Percentiles rank a stretch among this genome's conserved stretches.
Evolutionary conservation across 1,140 invertebrate genomes (phyloP).

Genomic region (Trypoxylus dichotomus): DNA sequence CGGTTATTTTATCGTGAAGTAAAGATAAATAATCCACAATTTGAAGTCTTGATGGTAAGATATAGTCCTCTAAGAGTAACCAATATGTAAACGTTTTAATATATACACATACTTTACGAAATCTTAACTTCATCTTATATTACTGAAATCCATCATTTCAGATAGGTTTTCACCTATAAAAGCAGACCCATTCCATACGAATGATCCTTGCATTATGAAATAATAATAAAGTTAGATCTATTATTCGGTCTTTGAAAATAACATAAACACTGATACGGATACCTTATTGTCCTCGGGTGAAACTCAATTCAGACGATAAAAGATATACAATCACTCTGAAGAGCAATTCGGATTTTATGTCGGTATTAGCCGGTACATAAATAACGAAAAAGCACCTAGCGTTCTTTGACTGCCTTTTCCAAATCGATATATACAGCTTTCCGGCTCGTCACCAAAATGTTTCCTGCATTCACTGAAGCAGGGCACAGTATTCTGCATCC

Average conservation of each 20-base stretch:
- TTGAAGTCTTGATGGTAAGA: too few species aligned
- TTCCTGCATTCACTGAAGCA: too few species aligned
- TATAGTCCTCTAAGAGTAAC: too few species aligned
- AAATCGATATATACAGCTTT: not conserved
- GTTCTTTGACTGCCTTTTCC: not conserved
- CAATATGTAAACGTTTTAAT: too few species aligned
- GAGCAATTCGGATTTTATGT: not conserved
- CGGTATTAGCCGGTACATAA: not conserved
- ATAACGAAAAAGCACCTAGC: not conserved
- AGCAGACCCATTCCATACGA: too few species aligned
- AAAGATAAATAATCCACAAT: too few species aligned
- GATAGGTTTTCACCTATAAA: too few species aligned
- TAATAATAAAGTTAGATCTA: not conserved
- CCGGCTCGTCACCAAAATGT: too few species aligned
- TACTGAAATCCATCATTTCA: not conserved
- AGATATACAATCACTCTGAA: not conserved
- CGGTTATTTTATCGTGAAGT: too few species aligned
- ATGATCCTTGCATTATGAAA: too few species aligned
- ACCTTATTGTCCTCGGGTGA: not conserved
- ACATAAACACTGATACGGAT: not conserved
- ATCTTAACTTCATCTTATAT: not conserved
- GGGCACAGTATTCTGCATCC: too few species aligned
- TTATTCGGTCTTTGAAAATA: not conserved
- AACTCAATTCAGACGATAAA: not conserved
- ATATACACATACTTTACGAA: too few species aligned